Percentiles rank a stretch among this genome's conserved stretches.
phyloP scores from a whole-genome alignment of 2,797 vertebrate species.

The Vespertilio murinus region DNA sequence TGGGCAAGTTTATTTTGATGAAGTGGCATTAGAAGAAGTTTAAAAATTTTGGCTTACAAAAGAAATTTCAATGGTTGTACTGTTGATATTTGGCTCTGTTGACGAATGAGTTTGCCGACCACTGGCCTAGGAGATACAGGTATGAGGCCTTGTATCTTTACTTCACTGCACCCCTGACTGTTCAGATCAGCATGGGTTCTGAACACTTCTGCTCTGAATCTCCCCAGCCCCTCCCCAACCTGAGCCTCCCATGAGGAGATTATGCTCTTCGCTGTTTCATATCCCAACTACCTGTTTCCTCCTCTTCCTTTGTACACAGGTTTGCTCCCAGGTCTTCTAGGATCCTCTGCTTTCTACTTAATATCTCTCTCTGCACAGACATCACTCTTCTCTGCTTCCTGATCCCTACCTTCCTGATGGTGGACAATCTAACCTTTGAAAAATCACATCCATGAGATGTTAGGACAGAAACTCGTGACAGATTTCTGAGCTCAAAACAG shows the following conservation, averaged over 20 bases:
- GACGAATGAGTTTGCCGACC: no score
- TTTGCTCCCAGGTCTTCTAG: neutral
- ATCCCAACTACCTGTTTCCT: neutral
- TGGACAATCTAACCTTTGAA: neutral
- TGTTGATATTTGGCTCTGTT: no score
- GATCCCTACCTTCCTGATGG: neutral
- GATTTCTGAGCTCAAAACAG: slow-evolving; percentile 19
- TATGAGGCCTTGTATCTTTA: neutral
- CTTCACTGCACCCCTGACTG: neutral
- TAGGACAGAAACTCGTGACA: neutral
- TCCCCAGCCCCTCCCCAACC: neutral
- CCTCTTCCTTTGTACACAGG: neutral
- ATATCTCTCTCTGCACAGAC: neutral
- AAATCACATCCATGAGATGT: neutral
- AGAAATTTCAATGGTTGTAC: no score
- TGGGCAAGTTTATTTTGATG: no score
- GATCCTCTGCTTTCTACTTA: neutral
- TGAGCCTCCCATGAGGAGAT: neutral
- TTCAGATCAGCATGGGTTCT: neutral
- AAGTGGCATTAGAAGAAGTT: no score
- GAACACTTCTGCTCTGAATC: neutral
- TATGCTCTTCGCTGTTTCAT: neutral
- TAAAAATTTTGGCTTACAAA: no score
- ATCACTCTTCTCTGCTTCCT: neutral
- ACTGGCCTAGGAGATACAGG: neutral